These are phyloP conservation scores for Hycleus phaleratus DNA, from an alignment of 1,140 invertebrate species.

Conservation along the genomic window DNA sequence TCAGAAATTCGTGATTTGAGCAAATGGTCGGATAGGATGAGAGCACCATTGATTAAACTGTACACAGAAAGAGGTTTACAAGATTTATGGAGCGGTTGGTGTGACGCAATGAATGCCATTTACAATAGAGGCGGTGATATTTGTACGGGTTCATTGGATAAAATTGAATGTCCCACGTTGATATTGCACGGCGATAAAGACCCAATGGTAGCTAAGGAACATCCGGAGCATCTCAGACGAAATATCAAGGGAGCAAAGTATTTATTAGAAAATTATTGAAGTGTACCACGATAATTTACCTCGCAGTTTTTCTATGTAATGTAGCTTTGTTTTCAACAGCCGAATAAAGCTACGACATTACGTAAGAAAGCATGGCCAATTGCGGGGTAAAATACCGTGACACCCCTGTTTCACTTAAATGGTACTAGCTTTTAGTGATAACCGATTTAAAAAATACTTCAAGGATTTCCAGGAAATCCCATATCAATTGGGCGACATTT, in stretches of 20 bases:
- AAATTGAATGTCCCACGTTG: constrained; percentile 65
- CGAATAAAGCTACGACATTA: background rate
- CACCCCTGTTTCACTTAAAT: too few species aligned
- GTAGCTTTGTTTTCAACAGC: too few species aligned
- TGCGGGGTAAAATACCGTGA: too few species aligned
- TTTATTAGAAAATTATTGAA: too few species aligned
- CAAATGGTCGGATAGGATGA: constrained; percentile 74
- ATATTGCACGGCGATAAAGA: constrained; percentile 80
- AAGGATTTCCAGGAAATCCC: too few species aligned
- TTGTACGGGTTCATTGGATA: constrained; percentile 54
- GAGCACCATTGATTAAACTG: constrained; percentile 58
- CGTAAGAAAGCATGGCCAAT: too few species aligned
- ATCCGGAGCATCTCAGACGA: constrained; percentile 61
- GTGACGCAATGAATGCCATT: constrained; percentile 55
- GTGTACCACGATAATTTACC: too few species aligned
- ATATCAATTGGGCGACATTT: too few species aligned
- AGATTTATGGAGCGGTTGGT: constrained; percentile 64
- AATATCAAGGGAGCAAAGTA: constrained; percentile 60
- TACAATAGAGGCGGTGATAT: constrained; percentile 60
- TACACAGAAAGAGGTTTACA: constrained; percentile 71
- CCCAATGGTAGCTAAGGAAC: constrained; percentile 61
- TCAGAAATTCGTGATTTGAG: constrained; percentile 57
- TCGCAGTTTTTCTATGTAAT: too few species aligned
- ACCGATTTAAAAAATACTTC: too few species aligned
- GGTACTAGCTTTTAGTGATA: too few species aligned